Base-by-base conservation (phyloP, 2,797 vertebrate genomes). In the Sebastes taczanowskii region DNA sequence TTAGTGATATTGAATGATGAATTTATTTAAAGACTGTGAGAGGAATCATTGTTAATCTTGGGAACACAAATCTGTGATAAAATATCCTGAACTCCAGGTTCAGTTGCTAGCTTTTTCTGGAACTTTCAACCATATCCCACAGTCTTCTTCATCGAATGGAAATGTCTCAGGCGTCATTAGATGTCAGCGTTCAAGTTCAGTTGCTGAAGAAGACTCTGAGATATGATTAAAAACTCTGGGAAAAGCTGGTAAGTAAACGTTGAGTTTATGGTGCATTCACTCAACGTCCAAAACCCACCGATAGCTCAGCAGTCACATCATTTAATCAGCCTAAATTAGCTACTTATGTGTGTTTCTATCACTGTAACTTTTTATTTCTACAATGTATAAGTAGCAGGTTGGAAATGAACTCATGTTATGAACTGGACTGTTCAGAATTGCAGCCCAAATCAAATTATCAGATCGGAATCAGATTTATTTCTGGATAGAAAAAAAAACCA, bases 381-480 rank as follows among this genome's bases (percentile, higher is more conserved):
- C 18, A 52, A 8, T 20, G 7, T 32, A 16, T 14, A 13, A 35
- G 13, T 6, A 59, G 32, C 30, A 58, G 66, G 22, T 63, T 62
- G 20, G 20, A 80, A 74, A 61, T 75, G 1, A 69, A 70, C 32
- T 35, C 13, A 29, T n/a, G 16, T 56, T 59, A 32, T 64, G 18
- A 71, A 66, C 16, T 46, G 46, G 55, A 52, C 18, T 30, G 11
- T 42, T 67, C 53, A 75, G 35, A 68, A 32, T 10, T 67, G 14
- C n/a, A 68, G 35, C 23, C 34, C 7, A 35, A 52, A 55, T 72
- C 60, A 46, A 71, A 71, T 74, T n/a, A 46, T 74, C 56, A 32
- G 27, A 60, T 77, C 11, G 9, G 22, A 69, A 38, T 74, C 53
- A 23, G 18, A 83, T 76, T 60, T 80, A 2, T 73, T 68, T 71